Base-by-base conservation (phyloP, 2,888 invertebrate species). In the Mechanitis mazaeus region DNA sequence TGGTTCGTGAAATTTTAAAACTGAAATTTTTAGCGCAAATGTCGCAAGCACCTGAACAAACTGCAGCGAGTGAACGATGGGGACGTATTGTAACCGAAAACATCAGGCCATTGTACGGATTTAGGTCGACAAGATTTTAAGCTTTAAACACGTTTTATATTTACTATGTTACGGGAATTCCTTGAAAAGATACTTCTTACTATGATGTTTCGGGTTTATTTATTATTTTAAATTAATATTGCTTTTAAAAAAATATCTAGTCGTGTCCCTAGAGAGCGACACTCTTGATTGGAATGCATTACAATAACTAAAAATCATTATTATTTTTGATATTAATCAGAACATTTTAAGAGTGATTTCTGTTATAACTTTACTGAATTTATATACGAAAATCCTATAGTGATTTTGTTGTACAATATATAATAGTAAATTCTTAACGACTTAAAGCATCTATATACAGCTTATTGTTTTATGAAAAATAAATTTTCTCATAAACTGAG, bases 31-130 rank as follows among this genome's bases (percentile, higher is more conserved):
- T 71, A 66, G 71, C 71, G 71, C 69, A 74, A 76, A 79, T 79
- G 72, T 78, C 71, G 69, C 70, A 63, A 72, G 75, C 75, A 81
- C 80, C 84, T 80, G 79, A 75, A 77, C 77, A 78, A 80, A 79
- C 80, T 78, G 73, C 75, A 64, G 55, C 55, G 67, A 66, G 76
- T 78, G 77, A 79, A 74, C 75, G 76, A 81, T 79, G 79, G 77
- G 69, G 70, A 73, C 70, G 81, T 77, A 81, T 83, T 84, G 84
- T 75, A 74, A 72, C 78, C 80, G 75, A 84, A 84, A 82, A 83
- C 79, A 83, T 80, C 78, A 78, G 62, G 69, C 79, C 72, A 80
- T 84, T 84, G 84, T 83, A 70, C 45, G 71, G 72, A 84, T 84
- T 76, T 81, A 76, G 85, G 84, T 79, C 83, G 77, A 71, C 75